phyloP scores from a whole-genome alignment of 2,113 vertebrate species.

The Lynx canadensis region DNA sequence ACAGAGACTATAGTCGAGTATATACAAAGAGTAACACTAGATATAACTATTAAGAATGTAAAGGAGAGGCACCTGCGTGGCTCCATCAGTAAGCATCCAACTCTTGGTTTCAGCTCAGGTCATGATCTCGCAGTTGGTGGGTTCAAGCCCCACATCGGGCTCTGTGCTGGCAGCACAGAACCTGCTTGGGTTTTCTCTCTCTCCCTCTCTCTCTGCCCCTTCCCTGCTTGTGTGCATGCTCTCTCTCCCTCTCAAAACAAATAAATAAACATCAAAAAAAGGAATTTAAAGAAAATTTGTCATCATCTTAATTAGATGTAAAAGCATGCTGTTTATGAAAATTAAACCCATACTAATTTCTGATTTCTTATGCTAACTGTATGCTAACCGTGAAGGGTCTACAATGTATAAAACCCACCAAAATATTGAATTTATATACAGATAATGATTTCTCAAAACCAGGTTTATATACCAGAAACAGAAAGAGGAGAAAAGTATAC shows the following conservation, averaged over 20 bases:
- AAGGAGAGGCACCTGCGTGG: neutral
- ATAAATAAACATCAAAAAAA: too few relatives aligned
- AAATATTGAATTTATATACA: neutral
- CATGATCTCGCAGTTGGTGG: too few relatives aligned
- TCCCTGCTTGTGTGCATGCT: too few relatives aligned
- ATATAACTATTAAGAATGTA: neutral
- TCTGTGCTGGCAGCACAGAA: too few relatives aligned
- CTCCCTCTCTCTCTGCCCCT: too few relatives aligned
- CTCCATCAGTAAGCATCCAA: too few relatives aligned
- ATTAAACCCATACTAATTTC: neutral
- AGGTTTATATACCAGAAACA: constrained; percentile 36
- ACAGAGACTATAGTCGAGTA: neutral
- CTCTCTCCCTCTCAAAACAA: too few relatives aligned
- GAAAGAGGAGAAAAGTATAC: neutral
- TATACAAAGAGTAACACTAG: neutral
- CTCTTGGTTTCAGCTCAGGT: too few relatives aligned
- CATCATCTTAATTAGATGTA: constrained; percentile 15
- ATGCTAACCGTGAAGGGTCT: neutral
- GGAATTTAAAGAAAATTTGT: neutral
- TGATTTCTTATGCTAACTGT: constrained; percentile 2
- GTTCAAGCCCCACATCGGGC: too few relatives aligned
- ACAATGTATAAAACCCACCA: neutral
- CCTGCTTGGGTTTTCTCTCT: too few relatives aligned
- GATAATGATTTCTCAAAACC: constrained; percentile 29
- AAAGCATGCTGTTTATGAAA: neutral